These are phyloP conservation scores for Danaus melanippus DNA, from an alignment of 1,140 invertebrate genomes.

Conservation along the genomic window DNA sequence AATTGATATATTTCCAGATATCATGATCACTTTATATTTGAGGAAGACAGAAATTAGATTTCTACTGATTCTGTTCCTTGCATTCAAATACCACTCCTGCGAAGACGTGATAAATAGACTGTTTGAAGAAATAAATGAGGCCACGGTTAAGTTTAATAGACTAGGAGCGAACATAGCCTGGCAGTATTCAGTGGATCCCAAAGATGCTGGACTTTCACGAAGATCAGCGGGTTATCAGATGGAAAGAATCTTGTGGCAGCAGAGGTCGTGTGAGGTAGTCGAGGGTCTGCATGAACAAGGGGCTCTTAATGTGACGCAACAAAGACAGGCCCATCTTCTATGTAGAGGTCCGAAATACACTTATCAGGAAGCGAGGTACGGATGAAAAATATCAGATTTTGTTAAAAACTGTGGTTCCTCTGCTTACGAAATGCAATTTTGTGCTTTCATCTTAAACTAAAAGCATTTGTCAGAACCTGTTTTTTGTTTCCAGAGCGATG, in stretches of 20 bases:
- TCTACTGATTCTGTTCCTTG: conserved; percentile 8
- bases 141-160: conserved; percentile 31
- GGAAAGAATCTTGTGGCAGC: conserved; percentile 37
- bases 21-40: too few species aligned
- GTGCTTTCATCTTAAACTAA: too few species aligned
- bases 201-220: conserved; percentile 18
- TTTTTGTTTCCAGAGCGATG: conserved; percentile 33
- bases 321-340: conserved; percentile 40
- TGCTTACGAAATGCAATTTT: too few species aligned
- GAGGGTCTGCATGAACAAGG: conserved; percentile 22
- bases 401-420: conserved; percentile 2
- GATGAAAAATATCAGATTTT: conserved; percentile 3
- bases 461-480: neutral
- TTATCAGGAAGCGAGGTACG: conserved; percentile 41
- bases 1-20: too few species aligned
- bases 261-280: conserved; percentile 30
- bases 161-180: conserved; percentile 41
- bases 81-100: conserved; percentile 13
- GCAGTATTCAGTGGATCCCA: conserved; percentile 36
- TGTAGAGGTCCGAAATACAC: conserved; percentile 42
- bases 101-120: conserved; percentile 19
- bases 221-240: conserved; percentile 31
- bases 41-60: too few species aligned
- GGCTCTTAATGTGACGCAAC: conserved; percentile 37
- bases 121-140: conserved; percentile 39